phyloP scores from a whole-genome alignment of 2,888 invertebrate species.

The Trilocha varians region DNA sequence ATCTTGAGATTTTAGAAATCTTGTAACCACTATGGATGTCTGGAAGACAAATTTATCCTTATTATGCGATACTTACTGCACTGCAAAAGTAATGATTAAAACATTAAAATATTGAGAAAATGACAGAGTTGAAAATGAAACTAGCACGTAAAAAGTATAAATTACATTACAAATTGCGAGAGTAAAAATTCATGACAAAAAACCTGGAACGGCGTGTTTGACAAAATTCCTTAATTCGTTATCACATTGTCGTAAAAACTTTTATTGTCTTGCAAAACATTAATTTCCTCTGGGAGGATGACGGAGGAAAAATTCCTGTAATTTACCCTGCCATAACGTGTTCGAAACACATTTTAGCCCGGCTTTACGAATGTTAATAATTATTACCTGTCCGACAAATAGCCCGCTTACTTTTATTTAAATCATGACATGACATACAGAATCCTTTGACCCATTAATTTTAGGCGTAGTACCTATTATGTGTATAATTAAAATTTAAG shows the following conservation, averaged over 20 bases:
- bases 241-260: slow-evolving; percentile 21
- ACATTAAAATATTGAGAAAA: too few species aligned
- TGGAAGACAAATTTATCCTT: too few species aligned
- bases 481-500: too few species aligned
- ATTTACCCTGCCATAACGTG: slow-evolving; percentile 14
- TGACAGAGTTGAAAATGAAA: neutral
- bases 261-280: slow-evolving; percentile 31
- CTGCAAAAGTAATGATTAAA: too few species aligned
- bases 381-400: neutral
- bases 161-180: neutral
- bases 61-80: too few species aligned
- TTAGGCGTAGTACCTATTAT: too few species aligned
- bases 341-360: slow-evolving; percentile 1
- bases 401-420: too few species aligned
- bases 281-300: slow-evolving; percentile 32
- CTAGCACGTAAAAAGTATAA: neutral
- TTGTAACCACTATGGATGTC: too few species aligned
- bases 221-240: slow-evolving; percentile 13
- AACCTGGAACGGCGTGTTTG: neutral
- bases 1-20: too few species aligned
- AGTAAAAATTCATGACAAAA: neutral
- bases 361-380: neutral
- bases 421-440: too few species aligned
- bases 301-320: slow-evolving; percentile 20
- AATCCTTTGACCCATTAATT: neutral